Percentiles rank a stretch among this genome's conserved stretches.
phyloP scores from a whole-genome alignment of 1,140 invertebrate species.

The Ephestia elutella region DNA sequence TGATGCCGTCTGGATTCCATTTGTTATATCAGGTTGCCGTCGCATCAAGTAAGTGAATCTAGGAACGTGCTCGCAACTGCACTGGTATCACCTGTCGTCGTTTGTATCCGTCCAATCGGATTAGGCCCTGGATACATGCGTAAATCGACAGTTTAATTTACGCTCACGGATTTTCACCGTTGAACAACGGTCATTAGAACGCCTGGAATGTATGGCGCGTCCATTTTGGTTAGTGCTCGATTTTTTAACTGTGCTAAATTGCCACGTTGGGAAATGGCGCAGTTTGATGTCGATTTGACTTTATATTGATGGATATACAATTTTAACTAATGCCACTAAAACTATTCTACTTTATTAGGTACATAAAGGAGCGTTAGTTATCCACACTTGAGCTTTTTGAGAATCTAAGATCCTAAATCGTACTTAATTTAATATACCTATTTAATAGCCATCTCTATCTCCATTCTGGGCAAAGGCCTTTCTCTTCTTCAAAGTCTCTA shows the following conservation, averaged over 20 bases:
- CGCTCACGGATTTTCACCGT: constrained; percentile 28
- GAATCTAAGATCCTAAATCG: no score
- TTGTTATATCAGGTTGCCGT: constrained; percentile 45
- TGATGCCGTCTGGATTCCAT: constrained; percentile 21
- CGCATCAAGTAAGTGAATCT: constrained; percentile 65
- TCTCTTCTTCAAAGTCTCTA: no score
- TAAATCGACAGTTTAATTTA: constrained; percentile 43
- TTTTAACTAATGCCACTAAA: not conserved
- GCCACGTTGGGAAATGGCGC: not conserved
- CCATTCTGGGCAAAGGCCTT: no score
- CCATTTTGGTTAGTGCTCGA: constrained; percentile 3
- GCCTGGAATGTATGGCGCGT: not conserved
- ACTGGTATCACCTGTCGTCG: constrained; percentile 65
- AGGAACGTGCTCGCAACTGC: constrained; percentile 48
- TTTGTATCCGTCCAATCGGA: constrained; percentile 55
- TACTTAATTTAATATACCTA: no score
- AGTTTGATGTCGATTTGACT: not conserved
- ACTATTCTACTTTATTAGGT: no score
- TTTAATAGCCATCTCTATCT: no score
- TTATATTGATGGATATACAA: not conserved
- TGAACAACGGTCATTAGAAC: constrained; percentile 20
- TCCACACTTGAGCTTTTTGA: no score
- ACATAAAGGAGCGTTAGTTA: no score
- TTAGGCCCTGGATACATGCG: constrained; percentile 39
- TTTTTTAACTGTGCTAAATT: constrained; percentile 4